phyloP scores from a whole-genome alignment of 2,888 invertebrate species.

The Matsumyia berberina region DNA sequence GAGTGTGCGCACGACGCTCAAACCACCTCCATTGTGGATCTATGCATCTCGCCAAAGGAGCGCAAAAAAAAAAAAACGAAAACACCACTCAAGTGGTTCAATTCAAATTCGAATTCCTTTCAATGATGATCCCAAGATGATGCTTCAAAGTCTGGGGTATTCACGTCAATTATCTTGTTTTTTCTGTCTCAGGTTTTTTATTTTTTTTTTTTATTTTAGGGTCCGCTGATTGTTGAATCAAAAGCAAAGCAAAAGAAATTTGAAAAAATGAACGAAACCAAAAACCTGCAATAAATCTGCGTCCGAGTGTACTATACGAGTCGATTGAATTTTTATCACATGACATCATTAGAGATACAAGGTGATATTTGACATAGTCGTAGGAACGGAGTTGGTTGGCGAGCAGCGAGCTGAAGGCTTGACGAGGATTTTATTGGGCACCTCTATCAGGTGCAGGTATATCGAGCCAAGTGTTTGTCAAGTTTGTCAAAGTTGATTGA shows the following conservation, averaged over 20 bases:
- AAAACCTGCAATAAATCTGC: conserved; percentile 65
- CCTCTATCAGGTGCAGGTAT: conserved; percentile 37
- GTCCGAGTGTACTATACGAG: conserved; percentile 44
- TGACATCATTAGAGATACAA: conserved; percentile 67
- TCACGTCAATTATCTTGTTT: conserved; percentile 55
- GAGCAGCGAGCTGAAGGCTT: conserved; percentile 19
- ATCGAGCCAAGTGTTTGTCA: conserved; percentile 13
- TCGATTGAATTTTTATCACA: conserved; percentile 66
- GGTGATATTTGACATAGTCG: conserved; percentile 21
- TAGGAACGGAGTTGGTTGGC: neutral
- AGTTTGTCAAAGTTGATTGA: conserved; percentile 66
- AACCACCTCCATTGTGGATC: conserved; percentile 42
- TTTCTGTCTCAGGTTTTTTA: conserved; percentile 13
- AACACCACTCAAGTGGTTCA: conserved; percentile 31
- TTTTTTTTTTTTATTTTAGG: conserved; percentile 40
- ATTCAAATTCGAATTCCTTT: conserved; percentile 66
- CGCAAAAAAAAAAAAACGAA: conserved; percentile 12
- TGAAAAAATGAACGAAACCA: conserved; percentile 7
- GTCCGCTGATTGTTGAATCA: conserved; percentile 37
- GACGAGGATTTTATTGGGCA: conserved; percentile 45
- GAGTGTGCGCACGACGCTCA: conserved; percentile 21
- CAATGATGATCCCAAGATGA: conserved; percentile 58
- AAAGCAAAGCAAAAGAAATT: conserved; percentile 14
- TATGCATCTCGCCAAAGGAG: conserved; percentile 6
- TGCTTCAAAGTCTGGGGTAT: conserved; percentile 50